Base-by-base conservation (phyloP, 2,113 vertebrate species). In the Prionailurus bengalensis region DNA sequence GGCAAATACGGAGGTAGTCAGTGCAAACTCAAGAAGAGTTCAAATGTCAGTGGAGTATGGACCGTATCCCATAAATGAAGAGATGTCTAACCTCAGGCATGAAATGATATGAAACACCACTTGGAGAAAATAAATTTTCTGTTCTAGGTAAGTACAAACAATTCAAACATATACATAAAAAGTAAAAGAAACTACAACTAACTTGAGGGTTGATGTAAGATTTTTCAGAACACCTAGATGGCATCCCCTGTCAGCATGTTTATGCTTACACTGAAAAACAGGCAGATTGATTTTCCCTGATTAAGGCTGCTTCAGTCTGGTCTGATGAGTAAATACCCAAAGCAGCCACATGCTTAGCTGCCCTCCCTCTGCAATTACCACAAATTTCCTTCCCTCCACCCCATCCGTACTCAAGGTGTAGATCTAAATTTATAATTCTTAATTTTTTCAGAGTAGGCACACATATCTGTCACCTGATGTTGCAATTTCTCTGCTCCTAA, bases 261-360 rank as follows among this genome's bases (percentile, higher is more conserved):
- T 53, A 74, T 27, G 48, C 53, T 55, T 25, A 27, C 33, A 15
- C 25, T 25, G 71, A 89, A 71, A 95, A 96, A 88, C 91, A 89
- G 82, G 94, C 95, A 95, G 92, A 86, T 74, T 84, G 90, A 91
- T 92, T 78, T 96, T 92, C 80, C 58, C 70, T 94, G 80, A 92
- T 97, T 89, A 91, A 86, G 84, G 31, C 61, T 86, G 84, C 83
- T 93, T 82, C 80, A 55, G 70, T 95, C 95, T 96, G 74, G 83
- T 92, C 95, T 95, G 88, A 97, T 53, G 90, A 92, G 81, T 70
- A 91, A 94, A 79, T 58, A 88, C 66, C 42, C n/a, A 42, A 81
- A 96, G 92, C 76, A 89, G 36, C 76, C 84, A 89, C 63, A 85
- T 61, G 93, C 71, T 78, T 55, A 86, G 76, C 61, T 93, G 94